These are phyloP conservation scores for Eunapius fragilis DNA, from an alignment of 37 sponge, comb jelly and placozoan genomes.

Conservation along the genomic window DNA sequence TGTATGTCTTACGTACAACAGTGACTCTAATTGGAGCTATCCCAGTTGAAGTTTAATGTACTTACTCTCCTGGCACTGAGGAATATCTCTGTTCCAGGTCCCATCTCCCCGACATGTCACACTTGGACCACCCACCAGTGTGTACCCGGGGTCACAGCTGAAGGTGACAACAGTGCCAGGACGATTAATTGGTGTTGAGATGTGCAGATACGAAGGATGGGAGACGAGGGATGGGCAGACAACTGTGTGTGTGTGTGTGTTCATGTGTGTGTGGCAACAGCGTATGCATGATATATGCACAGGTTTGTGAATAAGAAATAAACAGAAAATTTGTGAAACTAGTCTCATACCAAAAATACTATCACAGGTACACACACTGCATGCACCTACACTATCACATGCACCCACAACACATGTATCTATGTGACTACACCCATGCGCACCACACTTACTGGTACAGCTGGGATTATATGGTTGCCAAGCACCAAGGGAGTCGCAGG, in stretches of 20 bases:
- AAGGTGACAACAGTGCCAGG: conserved; percentile 6
- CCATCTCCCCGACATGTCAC: conserved; percentile 14
- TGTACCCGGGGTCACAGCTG: conserved; percentile 14
- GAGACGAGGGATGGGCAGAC: neutral
- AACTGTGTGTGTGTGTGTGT: neutral
- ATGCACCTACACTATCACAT: neutral
- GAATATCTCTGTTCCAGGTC: neutral
- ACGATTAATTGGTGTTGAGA: neutral
- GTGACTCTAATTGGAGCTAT: too few species aligned
- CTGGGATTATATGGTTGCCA: conserved; percentile 27
- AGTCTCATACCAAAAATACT: neutral
- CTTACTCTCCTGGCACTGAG: neutral
- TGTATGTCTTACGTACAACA: too few species aligned
- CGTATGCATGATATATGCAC: neutral
- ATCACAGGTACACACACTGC: neutral
- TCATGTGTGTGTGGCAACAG: neutral
- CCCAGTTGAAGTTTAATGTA: neutral
- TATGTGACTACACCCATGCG: neutral
- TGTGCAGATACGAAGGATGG: neutral
- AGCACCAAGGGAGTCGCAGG: conserved; percentile 6
- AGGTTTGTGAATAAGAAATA: too few species aligned
- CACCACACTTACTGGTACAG: conserved; percentile 23
- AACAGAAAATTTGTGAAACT: too few species aligned
- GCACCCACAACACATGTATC: neutral
- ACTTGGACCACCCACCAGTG: neutral